Conservation (phyloP, 2,113 vertebrate genomes). For the Xerus inauris region DNA sequence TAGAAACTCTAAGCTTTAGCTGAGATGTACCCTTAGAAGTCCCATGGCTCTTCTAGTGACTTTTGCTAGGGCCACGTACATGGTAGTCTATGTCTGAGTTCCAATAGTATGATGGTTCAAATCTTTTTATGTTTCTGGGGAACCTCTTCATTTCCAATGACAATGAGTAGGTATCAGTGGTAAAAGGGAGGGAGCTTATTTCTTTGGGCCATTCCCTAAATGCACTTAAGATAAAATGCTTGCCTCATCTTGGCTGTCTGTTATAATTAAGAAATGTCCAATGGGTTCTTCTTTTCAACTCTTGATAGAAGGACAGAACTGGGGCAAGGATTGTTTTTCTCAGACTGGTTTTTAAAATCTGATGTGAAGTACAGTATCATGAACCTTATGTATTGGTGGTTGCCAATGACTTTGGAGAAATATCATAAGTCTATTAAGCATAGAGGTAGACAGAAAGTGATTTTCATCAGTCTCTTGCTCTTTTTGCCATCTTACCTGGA, state of each 20-base stretch:
- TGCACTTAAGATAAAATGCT: not conserved
- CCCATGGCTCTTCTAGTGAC: not conserved
- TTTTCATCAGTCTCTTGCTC: not conserved
- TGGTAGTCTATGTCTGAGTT: not conserved
- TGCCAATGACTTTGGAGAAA: slow-evolving; percentile 24
- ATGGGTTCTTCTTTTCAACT: not conserved
- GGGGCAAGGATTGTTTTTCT: not conserved
- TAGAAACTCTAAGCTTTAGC: not conserved
- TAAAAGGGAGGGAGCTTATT: not conserved
- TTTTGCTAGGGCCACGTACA: not conserved
- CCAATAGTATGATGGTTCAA: not conserved
- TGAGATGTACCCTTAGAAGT: not conserved
- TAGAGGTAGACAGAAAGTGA: not conserved
- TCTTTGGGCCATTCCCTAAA: not conserved
- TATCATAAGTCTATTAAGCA: not conserved
- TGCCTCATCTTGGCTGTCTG: not conserved
- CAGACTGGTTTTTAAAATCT: not conserved
- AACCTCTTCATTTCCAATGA: not conserved
- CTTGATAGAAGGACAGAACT: not conserved
- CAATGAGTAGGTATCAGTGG: not conserved
- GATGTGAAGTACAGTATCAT: not conserved
- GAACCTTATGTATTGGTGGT: not conserved
- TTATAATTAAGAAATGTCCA: not conserved
- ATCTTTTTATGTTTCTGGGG: not conserved
- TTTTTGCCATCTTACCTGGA: not conserved